A percentile compares a stretch with the other conserved stretches of the same genome.
Conservation (phyloP, 2,888 invertebrate species). For the Malacosoma neustria region DNA sequence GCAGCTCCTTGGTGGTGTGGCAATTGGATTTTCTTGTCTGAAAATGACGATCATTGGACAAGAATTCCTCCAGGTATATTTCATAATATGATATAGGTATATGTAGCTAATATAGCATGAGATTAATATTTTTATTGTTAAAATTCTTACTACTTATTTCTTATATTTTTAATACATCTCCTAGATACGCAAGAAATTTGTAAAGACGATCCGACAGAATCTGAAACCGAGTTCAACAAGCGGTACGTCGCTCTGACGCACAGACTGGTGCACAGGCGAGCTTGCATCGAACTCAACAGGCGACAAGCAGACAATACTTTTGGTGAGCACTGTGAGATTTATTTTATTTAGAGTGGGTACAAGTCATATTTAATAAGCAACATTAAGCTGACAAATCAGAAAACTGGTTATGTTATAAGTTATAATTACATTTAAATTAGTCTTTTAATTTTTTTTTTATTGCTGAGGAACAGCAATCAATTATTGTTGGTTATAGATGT, state of each 20-base stretch:
- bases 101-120: too few species aligned
- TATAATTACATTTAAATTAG: too few species aligned
- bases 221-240: constrained; percentile 89
- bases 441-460: too few species aligned
- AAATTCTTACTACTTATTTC: too few species aligned
- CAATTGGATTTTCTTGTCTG: constrained; percentile 80
- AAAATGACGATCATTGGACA: constrained; percentile 60
- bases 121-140: too few species aligned
- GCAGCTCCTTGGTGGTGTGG: constrained; percentile 85
- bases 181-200: constrained; percentile 32
- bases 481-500: too few species aligned
- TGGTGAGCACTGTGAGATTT: constrained; percentile 83
- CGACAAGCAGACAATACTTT: constrained; percentile 88
- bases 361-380: too few species aligned
- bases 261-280: constrained; percentile 91
- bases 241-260: constrained; percentile 91
- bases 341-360: too few species aligned
- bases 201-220: constrained; percentile 77
- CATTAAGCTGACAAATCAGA: too few species aligned
- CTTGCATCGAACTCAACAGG: constrained; percentile 92
- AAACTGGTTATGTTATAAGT: too few species aligned
- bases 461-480: too few species aligned
- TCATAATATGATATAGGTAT: too few species aligned
- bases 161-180: constrained; percentile 28
- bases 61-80: constrained; percentile 64